Percentiles rank a stretch among this genome's conserved stretches.
Evolutionary conservation across 2,113 vertebrate species (phyloP).

Genomic region (Phalacrocorax carbo): DNA sequence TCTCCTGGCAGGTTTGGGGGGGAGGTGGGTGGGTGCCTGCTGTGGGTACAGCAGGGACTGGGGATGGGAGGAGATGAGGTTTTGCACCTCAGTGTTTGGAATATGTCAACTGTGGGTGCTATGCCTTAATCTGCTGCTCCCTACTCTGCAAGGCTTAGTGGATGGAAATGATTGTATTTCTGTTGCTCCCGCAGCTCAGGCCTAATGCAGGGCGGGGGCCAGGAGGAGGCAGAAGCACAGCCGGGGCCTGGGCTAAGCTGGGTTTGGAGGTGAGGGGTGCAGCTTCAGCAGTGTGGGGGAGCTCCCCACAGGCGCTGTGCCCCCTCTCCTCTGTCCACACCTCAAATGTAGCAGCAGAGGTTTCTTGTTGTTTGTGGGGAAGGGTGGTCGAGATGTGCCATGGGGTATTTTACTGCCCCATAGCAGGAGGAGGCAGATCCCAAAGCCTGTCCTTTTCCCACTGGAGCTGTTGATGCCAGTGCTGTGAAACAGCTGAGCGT

Average conservation of each 20-base stretch:
- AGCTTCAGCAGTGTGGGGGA: background rate
- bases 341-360: background rate
- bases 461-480: background rate
- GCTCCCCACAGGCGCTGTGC: accelerated
- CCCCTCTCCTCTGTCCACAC: background rate
- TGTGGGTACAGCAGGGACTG: background rate
- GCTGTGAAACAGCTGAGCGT: background rate
- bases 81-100: background rate
- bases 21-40: accelerated
- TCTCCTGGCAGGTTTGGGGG: no score
- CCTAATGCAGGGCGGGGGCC: accelerated
- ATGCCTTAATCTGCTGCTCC: background rate
- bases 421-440: background rate
- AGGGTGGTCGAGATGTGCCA: accelerated
- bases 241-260: background rate
- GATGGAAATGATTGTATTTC: accelerated
- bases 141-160: background rate
- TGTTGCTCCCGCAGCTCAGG: background rate
- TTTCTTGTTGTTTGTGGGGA: background rate
- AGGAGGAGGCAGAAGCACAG: background rate
- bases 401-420: background rate
- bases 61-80: background rate
- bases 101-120: background rate
- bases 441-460: background rate
- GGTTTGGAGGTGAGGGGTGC: accelerated